Evolutionary conservation across 2,888 invertebrate genomes (phyloP).

Genomic region (Nephrotoma appendiculata): DNA sequence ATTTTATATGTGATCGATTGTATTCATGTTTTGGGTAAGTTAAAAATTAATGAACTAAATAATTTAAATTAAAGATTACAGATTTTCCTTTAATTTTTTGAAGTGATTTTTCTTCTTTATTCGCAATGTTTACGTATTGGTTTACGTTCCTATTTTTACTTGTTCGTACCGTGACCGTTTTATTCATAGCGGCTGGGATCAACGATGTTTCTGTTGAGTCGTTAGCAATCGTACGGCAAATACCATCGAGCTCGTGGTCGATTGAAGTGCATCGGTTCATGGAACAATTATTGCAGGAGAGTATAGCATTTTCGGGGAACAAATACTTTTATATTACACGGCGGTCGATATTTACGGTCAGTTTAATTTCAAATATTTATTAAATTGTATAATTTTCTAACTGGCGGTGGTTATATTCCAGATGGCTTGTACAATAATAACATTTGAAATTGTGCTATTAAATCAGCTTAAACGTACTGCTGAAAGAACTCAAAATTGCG

Average conservation of each 20-base stretch:
- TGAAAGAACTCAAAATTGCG: too few species aligned
- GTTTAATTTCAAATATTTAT: slow-evolving; percentile 8
- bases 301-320: slow-evolving; percentile 41
- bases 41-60: neutral
- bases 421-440: neutral
- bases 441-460: neutral
- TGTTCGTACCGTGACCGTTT: slow-evolving; percentile 34
- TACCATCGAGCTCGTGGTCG: slow-evolving; percentile 25
- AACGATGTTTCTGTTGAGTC: slow-evolving; percentile 36
- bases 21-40: slow-evolving; percentile 36
- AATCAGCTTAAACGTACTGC: neutral
- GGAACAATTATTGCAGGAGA: slow-evolving; percentile 39
- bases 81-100: neutral
- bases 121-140: slow-evolving; percentile 37
- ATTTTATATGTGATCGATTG: slow-evolving; percentile 57
- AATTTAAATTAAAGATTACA: neutral
- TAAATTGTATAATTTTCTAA: neutral
- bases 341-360: slow-evolving; percentile 41
- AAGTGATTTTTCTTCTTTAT: slow-evolving; percentile 22
- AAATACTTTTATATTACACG: slow-evolving; percentile 42
- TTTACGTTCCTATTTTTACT: slow-evolving; percentile 38
- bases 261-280: slow-evolving; percentile 22
- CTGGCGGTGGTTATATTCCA: neutral
- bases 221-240: slow-evolving; percentile 33
- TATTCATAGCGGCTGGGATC: slow-evolving; percentile 37